A percentile compares a stretch with the other conserved stretches of the same genome.
phyloP scores from a whole-genome alignment of 2,888 invertebrate genomes.

The Heliconius erato region DNA sequence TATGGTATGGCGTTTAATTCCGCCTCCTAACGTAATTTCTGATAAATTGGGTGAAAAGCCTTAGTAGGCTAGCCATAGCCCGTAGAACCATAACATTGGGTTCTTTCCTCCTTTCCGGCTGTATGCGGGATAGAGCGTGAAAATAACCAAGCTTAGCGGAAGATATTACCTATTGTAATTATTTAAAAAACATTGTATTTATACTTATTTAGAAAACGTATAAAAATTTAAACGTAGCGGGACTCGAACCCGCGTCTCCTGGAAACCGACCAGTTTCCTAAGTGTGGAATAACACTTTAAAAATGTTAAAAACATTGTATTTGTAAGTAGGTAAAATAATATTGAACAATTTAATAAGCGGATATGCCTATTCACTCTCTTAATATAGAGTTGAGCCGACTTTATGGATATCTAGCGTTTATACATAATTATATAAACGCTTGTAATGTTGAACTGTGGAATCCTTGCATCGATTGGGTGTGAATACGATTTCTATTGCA shows the following conservation, averaged over 20 bases:
- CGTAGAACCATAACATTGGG: no score
- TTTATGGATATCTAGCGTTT: background rate
- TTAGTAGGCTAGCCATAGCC: no score
- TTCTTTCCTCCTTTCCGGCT: background rate
- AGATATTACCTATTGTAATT: constrained; percentile 14
- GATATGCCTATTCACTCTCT: background rate
- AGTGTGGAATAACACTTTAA: no score
- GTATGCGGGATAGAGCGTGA: background rate
- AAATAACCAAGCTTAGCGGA: background rate
- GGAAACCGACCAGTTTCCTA: no score
- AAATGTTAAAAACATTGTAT: background rate
- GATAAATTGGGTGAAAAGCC: no score
- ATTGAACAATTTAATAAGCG: background rate
- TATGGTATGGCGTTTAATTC: background rate
- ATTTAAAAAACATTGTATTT: background rate
- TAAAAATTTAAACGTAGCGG: no score
- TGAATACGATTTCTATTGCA: constrained; percentile 1
- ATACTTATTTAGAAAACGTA: no score
- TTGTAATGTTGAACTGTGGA: background rate
- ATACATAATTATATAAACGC: background rate
- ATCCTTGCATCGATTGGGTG: background rate
- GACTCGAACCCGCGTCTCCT: no score
- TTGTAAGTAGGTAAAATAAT: background rate
- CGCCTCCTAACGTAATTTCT: no score
- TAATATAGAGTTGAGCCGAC: constrained; percentile 11